phyloP scores from a whole-genome alignment of 2,113 vertebrate genomes.

The Sinocyclocheilus anshuiensis region DNA sequence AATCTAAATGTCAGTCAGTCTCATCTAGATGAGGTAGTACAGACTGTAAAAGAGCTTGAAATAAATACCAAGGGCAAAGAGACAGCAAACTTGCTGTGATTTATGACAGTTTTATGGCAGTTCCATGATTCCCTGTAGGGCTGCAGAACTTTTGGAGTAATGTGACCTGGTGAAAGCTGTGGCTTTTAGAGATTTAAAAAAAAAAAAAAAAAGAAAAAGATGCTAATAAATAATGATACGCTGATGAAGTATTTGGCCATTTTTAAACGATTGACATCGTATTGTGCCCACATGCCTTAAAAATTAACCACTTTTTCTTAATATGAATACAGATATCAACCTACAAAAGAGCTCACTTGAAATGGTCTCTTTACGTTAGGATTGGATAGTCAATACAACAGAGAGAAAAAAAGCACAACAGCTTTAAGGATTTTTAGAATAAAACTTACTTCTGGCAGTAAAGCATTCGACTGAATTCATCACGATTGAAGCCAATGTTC shows the following conservation, averaged over 20 bases:
- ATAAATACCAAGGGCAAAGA: slow-evolving; percentile 17
- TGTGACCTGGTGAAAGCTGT: neutral
- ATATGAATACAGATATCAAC: neutral
- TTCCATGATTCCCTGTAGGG: neutral
- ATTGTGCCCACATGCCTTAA: neutral
- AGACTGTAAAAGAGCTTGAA: neutral
- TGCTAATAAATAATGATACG: neutral
- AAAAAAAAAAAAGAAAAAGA: neutral
- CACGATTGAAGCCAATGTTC: neutral
- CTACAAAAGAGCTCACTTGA: neutral
- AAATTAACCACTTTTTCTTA: neutral
- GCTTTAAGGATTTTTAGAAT: neutral
- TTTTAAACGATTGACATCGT: neutral
- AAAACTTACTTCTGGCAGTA: neutral
- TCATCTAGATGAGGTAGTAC: neutral
- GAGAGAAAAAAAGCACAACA: neutral
- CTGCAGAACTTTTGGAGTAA: neutral
- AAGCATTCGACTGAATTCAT: neutral
- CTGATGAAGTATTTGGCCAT: neutral
- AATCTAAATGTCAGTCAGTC: neutral
- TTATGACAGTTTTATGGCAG: neutral
- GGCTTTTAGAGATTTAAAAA: neutral
- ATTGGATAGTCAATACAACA: neutral
- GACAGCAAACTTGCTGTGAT: neutral
- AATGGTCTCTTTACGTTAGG: neutral